These are phyloP conservation scores for Balanococcus diminutus DNA, from an alignment of 2,888 invertebrate genomes.

Conservation along the genomic window DNA sequence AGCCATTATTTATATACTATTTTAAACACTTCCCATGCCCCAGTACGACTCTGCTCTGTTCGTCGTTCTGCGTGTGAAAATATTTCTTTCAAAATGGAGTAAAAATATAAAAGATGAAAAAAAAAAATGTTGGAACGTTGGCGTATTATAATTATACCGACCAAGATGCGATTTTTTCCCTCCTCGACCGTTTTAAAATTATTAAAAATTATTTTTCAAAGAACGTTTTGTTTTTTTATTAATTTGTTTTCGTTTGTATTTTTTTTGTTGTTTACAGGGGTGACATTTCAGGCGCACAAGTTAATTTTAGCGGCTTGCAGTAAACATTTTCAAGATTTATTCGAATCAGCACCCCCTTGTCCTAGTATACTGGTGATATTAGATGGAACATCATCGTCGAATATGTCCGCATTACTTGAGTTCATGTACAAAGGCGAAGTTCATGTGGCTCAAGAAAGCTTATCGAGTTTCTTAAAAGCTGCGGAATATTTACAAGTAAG, in stretches of 20 bases:
- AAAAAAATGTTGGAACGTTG: background rate
- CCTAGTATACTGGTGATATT: constrained; percentile 82
- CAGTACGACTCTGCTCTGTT: background rate
- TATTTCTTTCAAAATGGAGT: background rate
- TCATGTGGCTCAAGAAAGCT: constrained; percentile 88
- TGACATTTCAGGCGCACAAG: constrained; percentile 89
- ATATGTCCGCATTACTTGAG: constrained; percentile 88
- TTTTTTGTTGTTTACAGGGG: constrained; percentile 68
- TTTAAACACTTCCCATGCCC: too few species aligned
- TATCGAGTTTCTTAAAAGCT: constrained; percentile 88
- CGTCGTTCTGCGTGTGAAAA: background rate
- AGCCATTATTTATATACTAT: background rate
- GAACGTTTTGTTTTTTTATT: constrained; percentile 37
- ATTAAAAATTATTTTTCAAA: constrained; percentile 31
- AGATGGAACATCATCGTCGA: constrained; percentile 86
- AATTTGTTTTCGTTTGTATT: constrained; percentile 40
- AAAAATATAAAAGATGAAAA: constrained; percentile 8
- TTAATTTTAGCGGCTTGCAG: constrained; percentile 90
- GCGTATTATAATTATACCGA: background rate
- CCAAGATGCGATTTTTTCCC: background rate
- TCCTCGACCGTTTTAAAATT: background rate
- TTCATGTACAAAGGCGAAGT: constrained; percentile 96
- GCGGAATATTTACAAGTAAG: constrained; percentile 85
- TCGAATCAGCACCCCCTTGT: constrained; percentile 84
- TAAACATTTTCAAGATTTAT: constrained; percentile 89